phyloP scores from a whole-genome alignment of 2,888 invertebrate species.

The Cetonia aurata region DNA sequence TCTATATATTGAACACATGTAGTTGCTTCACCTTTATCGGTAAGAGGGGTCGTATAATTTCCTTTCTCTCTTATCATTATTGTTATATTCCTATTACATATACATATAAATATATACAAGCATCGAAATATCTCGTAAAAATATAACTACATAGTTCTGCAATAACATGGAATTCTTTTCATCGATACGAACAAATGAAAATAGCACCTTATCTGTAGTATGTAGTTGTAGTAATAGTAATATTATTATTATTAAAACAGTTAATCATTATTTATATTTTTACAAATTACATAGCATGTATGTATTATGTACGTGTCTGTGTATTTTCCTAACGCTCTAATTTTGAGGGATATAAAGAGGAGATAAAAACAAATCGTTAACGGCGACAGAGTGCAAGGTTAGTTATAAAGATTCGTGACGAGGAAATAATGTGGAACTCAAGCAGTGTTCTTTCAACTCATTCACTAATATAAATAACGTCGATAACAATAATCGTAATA shows the following conservation, averaged over 20 bases:
- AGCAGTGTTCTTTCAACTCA: conserved; percentile 21
- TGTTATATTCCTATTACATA: conserved; percentile 11
- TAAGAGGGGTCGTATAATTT: conserved; percentile 40
- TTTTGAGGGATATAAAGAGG: neutral
- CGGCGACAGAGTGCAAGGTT: conserved; percentile 43
- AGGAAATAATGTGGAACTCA: conserved; percentile 18
- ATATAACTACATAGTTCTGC: conserved; percentile 35
- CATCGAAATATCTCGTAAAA: conserved; percentile 38
- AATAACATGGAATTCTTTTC: conserved; percentile 28
- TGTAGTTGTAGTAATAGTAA: conserved; percentile 4
- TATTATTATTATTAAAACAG: conserved; percentile 3
- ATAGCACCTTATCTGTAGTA: conserved; percentile 41
- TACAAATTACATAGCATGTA: neutral
- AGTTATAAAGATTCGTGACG: conserved; percentile 28
- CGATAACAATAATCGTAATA: too few species aligned
- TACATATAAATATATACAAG: conserved; percentile 36
- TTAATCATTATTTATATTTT: conserved; percentile 2
- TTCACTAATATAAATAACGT: neutral
- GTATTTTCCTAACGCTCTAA: neutral
- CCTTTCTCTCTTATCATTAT: neutral
- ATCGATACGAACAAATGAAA: conserved; percentile 30
- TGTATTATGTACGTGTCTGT: neutral
- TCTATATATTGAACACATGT: conserved; percentile 49
- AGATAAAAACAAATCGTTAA: conserved; percentile 7
- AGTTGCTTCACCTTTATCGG: conserved; percentile 49